phyloP scores from a whole-genome alignment of 2,888 invertebrate genomes.

The Drosophila seclusa region DNA sequence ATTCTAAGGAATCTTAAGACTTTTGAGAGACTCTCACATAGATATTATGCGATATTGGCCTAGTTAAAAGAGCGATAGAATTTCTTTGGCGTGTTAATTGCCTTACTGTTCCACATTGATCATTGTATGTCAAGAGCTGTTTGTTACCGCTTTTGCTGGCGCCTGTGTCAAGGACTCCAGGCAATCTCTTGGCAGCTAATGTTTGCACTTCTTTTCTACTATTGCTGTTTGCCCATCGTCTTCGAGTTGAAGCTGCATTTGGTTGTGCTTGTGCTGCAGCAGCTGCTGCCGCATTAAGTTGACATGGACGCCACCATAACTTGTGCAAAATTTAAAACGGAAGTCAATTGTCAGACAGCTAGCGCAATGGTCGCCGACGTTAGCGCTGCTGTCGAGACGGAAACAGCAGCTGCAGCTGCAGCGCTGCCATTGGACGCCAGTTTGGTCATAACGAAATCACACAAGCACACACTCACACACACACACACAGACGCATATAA shows the following conservation, averaged over 20 bases:
- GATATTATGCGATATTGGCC: background rate
- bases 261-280: conserved; percentile 26
- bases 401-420: conserved; percentile 71
- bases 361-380: conserved; percentile 63
- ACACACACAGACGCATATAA: conserved; percentile 17
- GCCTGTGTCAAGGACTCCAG: conserved; percentile 71
- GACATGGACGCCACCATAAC: conserved; percentile 64
- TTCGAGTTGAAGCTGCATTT: background rate
- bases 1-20: background rate
- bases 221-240: conserved; percentile 18
- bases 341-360: conserved; percentile 76
- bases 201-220: conserved; percentile 21
- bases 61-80: background rate
- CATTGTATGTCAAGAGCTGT: conserved; percentile 45
- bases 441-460: conserved; percentile 46
- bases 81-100: background rate
- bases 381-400: conserved; percentile 61
- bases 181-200: conserved; percentile 27
- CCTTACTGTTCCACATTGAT: conserved; percentile 44
- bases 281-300: conserved; percentile 15
- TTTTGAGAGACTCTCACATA: background rate
- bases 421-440: conserved; percentile 45
- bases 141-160: conserved; percentile 52
- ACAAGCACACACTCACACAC: conserved; percentile 22
- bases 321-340: conserved; percentile 78